Evolutionary conservation across 2,888 invertebrate genomes (phyloP).

Genomic region (Drosophila siamana): DNA sequence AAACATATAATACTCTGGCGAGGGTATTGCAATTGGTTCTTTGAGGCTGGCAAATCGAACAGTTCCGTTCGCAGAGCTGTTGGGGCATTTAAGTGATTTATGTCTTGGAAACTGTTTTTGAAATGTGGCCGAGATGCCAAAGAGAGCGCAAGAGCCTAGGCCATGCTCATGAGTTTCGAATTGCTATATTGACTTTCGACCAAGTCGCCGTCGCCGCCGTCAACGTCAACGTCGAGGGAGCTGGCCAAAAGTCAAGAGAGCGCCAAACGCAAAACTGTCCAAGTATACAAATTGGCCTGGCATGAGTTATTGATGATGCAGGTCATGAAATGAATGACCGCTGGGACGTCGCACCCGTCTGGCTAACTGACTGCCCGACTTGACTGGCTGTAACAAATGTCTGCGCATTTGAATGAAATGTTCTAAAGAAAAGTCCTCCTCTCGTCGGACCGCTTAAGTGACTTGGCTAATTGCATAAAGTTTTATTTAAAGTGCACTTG

Average conservation of each 20-base stretch:
- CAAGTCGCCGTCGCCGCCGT: slow-evolving; percentile 36
- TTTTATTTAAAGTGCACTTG: slow-evolving; percentile 36
- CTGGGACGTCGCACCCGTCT: slow-evolving; percentile 43
- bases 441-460: slow-evolving; percentile 19
- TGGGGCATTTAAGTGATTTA: slow-evolving; percentile 76
- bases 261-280: slow-evolving; percentile 73
- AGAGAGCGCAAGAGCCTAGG: slow-evolving; percentile 42
- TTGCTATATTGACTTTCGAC: slow-evolving; percentile 55
- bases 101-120: slow-evolving; percentile 79
- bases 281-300: slow-evolving; percentile 79
- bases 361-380: slow-evolving; percentile 29
- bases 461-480: slow-evolving; percentile 57
- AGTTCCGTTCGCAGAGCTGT: slow-evolving; percentile 52
- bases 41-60: slow-evolving; percentile 72
- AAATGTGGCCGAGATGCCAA: slow-evolving; percentile 69
- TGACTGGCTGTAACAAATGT: slow-evolving; percentile 61
- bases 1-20: not conserved
- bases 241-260: slow-evolving; percentile 74
- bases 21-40: slow-evolving; percentile 29
- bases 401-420: slow-evolving; percentile 59
- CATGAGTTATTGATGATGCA: slow-evolving; percentile 80
- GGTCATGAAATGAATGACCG: slow-evolving; percentile 75
- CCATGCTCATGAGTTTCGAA: slow-evolving; percentile 48
- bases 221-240: slow-evolving; percentile 16
- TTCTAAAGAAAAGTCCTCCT: slow-evolving; percentile 46